These are phyloP conservation scores for Trididemnum nubilum DNA, from an alignment of 23 tunicate genomes.

Conservation along the genomic window DNA sequence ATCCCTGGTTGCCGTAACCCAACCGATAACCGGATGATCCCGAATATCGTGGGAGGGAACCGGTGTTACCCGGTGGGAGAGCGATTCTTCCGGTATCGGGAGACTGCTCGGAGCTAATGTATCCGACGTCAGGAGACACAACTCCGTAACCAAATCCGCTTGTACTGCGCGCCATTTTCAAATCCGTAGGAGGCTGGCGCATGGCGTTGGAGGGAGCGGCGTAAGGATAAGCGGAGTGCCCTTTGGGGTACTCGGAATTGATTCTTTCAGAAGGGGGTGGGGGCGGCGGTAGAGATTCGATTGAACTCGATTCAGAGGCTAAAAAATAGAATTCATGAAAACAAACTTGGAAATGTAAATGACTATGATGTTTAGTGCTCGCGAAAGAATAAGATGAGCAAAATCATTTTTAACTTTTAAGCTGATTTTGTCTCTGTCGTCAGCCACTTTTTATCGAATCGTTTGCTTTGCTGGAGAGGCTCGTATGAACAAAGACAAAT, in stretches of 20 bases:
- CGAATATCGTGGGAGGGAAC: constrained; percentile 54
- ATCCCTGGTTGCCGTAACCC: constrained; percentile 2
- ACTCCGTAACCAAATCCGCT: constrained; percentile 29
- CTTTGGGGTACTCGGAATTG: not conserved
- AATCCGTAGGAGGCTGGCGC: constrained; percentile 29
- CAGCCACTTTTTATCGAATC: too few species aligned
- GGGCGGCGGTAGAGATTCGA: constrained; percentile 83
- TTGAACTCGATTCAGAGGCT: constrained; percentile 88
- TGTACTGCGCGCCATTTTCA: constrained; percentile 6
- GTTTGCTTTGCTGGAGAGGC: too few species aligned
- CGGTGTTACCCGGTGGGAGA: constrained; percentile 28
- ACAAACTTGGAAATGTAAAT: not conserved
- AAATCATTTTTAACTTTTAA: too few species aligned
- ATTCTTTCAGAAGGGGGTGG: constrained; percentile 51
- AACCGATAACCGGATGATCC: not conserved
- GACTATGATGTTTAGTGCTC: too few species aligned
- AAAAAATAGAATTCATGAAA: constrained; percentile 11
- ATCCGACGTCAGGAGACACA: constrained; percentile 64
- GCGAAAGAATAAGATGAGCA: too few species aligned
- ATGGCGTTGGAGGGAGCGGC: not conserved
- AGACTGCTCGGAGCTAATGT: constrained; percentile 43
- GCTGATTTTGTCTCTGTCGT: too few species aligned
- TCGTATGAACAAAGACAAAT: too few species aligned
- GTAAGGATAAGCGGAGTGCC: constrained; percentile 1
- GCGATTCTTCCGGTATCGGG: constrained; percentile 15